Conservation (phyloP, 2,888 invertebrate genomes). For the Cecidostiba fungosa region DNA sequence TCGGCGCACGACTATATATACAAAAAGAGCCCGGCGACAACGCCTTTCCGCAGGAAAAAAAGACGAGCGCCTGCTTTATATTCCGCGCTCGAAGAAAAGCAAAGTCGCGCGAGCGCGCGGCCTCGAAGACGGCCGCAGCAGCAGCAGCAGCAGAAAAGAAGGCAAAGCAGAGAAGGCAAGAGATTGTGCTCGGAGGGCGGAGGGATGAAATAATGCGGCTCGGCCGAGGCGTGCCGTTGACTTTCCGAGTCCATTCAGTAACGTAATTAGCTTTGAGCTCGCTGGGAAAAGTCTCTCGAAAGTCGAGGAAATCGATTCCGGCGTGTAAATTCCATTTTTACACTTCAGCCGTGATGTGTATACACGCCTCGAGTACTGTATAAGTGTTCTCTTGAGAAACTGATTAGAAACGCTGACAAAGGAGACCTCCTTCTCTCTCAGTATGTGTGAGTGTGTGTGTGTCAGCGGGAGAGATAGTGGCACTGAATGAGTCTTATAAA, state of each 20-base stretch:
- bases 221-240: slow-evolving; percentile 59
- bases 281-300: not conserved
- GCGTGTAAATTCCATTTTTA: slow-evolving; percentile 13
- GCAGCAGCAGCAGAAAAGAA: not conserved
- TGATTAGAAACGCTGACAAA: slow-evolving; percentile 36
- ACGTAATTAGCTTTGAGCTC: slow-evolving; percentile 71
- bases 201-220: slow-evolving; percentile 71
- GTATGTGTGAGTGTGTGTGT: too few species aligned
- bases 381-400: slow-evolving; percentile 37
- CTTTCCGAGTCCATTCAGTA: slow-evolving; percentile 72
- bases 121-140: slow-evolving; percentile 12
- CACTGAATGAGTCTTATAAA: slow-evolving; percentile 27
- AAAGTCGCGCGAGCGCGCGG: slow-evolving; percentile 57
- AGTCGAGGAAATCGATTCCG: not conserved
- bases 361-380: not conserved
- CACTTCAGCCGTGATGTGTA: not conserved
- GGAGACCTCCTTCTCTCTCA: not conserved
- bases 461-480: not conserved
- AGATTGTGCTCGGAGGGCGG: slow-evolving; percentile 30
- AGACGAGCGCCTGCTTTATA: slow-evolving; percentile 69
- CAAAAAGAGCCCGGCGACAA: slow-evolving; percentile 3
- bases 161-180: not conserved
- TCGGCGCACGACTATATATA: slow-evolving; percentile 10
- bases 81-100: slow-evolving; percentile 68
- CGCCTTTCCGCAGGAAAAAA: slow-evolving; percentile 47